These are phyloP conservation scores for Apis dorsata DNA, from an alignment of 1,140 invertebrate species.

Conservation along the genomic window DNA sequence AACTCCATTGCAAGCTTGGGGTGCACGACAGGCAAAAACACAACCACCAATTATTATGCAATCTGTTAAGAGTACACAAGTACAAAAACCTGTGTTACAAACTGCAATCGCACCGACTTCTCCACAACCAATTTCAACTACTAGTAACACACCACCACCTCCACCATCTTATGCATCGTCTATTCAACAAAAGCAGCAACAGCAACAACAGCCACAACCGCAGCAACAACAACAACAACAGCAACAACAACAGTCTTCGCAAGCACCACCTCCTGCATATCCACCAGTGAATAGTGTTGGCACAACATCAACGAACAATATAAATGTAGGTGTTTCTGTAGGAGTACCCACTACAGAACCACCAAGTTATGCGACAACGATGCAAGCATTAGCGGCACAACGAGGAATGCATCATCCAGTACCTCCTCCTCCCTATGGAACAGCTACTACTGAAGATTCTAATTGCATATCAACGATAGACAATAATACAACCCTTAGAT, in stretches of 20 bases:
- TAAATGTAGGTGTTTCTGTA: constrained; percentile 70
- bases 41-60: constrained; percentile 98
- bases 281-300: constrained; percentile 69
- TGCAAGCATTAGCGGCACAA: constrained; percentile 91
- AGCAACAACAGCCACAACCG: constrained; percentile 77
- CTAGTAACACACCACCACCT: constrained; percentile 82
- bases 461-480: constrained; percentile 80
- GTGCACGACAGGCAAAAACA: constrained; percentile 89
- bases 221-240: constrained; percentile 75
- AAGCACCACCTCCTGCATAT: constrained; percentile 78
- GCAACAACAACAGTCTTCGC: constrained; percentile 72
- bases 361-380: constrained; percentile 94
- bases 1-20: constrained; percentile 87
- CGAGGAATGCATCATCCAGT: constrained; percentile 85
- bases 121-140: constrained; percentile 82
- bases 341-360: constrained; percentile 91
- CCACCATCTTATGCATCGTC: constrained; percentile 90
- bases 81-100: constrained; percentile 95
- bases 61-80: constrained; percentile 95
- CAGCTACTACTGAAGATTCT: constrained; percentile 78
- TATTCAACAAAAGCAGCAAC: constrained; percentile 86
- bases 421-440: constrained; percentile 85
- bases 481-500: constrained; percentile 76
- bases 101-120: constrained; percentile 94
- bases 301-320: constrained; percentile 55